Evolutionary conservation across 30 jellyfish, hydroid and myxozoan genomes (phyloP).

Genomic region (Hydractinia symbiolongicarpus): DNA sequence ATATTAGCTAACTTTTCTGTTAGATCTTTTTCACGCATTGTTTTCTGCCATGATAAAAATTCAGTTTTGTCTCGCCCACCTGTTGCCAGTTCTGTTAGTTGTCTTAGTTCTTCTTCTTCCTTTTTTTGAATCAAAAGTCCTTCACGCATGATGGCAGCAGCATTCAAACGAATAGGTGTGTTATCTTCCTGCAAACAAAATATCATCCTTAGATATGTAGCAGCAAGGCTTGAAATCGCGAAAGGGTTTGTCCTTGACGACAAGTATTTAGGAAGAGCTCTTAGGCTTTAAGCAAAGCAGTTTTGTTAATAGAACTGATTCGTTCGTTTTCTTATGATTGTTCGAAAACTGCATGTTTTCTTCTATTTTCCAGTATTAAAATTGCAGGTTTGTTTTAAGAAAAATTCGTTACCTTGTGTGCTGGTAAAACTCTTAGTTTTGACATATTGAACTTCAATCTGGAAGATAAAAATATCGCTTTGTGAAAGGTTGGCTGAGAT

Average conservation of each 20-base stretch:
- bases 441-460: slow-evolving; percentile 35
- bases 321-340: too few relatives aligned
- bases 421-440: slow-evolving; percentile 28
- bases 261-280: too few relatives aligned
- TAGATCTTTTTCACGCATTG: slow-evolving; percentile 36
- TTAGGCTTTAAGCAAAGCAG: too few relatives aligned
- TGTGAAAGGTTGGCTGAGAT: too few relatives aligned
- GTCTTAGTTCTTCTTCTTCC: slow-evolving; percentile 55
- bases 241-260: too few relatives aligned
- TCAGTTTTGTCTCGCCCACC: slow-evolving; percentile 93
- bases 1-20: slow-evolving; percentile 45
- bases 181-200: slow-evolving; percentile 32
- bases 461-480: not conserved
- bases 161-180: slow-evolving; percentile 77
- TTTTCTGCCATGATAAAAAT: slow-evolving; percentile 74
- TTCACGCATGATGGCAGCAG: slow-evolving; percentile 89
- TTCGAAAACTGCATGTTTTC: too few relatives aligned
- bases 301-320: too few relatives aligned
- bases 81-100: slow-evolving; percentile 18
- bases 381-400: not conserved
- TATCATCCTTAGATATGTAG: too few relatives aligned
- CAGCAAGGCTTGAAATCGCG: too few relatives aligned
- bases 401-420: slow-evolving; percentile 7
- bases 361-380: not conserved
- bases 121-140: slow-evolving; percentile 63